A percentile compares a stretch with the other conserved stretches of the same genome.
Conservation (phyloP, 2,888 invertebrate genomes). For the Lumbricus terrestris region DNA sequence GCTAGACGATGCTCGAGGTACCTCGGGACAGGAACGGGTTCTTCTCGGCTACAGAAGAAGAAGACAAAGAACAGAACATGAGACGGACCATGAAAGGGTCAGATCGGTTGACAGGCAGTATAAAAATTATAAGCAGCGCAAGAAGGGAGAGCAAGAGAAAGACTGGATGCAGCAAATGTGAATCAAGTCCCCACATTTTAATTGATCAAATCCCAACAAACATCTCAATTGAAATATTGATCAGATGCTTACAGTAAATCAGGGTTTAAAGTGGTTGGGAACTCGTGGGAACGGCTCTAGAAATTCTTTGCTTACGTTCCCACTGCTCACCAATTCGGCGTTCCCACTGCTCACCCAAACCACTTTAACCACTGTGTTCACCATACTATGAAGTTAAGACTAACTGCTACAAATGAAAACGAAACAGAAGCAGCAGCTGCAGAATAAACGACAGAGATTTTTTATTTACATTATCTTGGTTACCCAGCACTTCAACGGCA, state of each 20-base stretch:
- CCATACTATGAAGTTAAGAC: not conserved
- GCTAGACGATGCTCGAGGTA: not conserved
- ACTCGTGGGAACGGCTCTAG: no score
- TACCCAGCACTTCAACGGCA: no score
- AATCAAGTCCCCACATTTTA: not conserved
- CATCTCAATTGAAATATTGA: not conserved
- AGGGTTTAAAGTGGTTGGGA: no score
- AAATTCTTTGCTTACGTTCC: no score
- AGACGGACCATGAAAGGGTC: not conserved
- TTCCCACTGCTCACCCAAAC: no score
- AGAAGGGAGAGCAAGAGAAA: not conserved
- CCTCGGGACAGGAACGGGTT: not conserved
- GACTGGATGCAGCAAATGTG: not conserved
- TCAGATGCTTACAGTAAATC: no score
- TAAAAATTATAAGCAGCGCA: not conserved
- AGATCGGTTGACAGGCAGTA: not conserved
- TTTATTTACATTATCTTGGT: not conserved
- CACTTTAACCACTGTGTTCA: no score
- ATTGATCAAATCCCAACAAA: no score
- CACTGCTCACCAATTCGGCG: no score
- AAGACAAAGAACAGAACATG: not conserved
- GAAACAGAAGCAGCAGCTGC: not conserved
- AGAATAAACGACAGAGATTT: not conserved
- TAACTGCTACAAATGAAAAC: not conserved
- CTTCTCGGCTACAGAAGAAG: slow-evolving; percentile 3